Base-by-base conservation (phyloP, 1,140 invertebrate species). In the Achroia grisella region DNA sequence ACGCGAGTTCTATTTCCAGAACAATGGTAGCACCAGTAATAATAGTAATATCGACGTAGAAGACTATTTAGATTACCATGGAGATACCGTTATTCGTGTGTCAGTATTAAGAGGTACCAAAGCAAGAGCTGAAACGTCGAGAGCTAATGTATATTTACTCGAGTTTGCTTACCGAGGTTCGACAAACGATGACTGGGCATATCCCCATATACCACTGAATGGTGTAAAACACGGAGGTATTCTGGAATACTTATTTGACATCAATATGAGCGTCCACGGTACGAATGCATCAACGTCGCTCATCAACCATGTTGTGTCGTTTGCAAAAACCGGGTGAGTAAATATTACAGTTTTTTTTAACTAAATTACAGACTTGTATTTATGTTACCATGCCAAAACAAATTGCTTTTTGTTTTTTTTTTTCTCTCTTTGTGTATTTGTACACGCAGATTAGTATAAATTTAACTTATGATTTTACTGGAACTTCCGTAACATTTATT, bases 31-130 rank as follows among this genome's bases (percentile, higher is more conserved):
- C 29, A 76, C 75, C 62, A n/a, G n/a, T n/a, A 59, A 69, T 12
- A 62, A 52, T 10, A 15, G 36, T 4, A 63, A 60, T 30, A 76
- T 77, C 61, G 68, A 56, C 36, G 77, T 81, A 34, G 63, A 77
- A 43, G 75, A 81, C 49, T 85, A 59, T 39, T 63, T 85, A 15
- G 69, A 74, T 9, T 85, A 73, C 34, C 52, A 74, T 17, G 81
- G 81, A 32, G 80, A 85, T 36, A 64, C 65, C 13, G 57, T 71
- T 10, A 48, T 78, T 13, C 43, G 70, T 4, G 51, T 76, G 2
- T 58, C 81, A 4, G 49, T 64, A 1, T 76, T 74, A 11, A 58
- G 64, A 62, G 63, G 59, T 23, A 57, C 52, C 1, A 56, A 54
- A 4, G 73, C 79, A 47, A 69, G 80, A 44, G 66, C 61, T 0